These are phyloP conservation scores for Zelleria hepariella DNA, from an alignment of 2,888 invertebrate species.

Conservation along the genomic window DNA sequence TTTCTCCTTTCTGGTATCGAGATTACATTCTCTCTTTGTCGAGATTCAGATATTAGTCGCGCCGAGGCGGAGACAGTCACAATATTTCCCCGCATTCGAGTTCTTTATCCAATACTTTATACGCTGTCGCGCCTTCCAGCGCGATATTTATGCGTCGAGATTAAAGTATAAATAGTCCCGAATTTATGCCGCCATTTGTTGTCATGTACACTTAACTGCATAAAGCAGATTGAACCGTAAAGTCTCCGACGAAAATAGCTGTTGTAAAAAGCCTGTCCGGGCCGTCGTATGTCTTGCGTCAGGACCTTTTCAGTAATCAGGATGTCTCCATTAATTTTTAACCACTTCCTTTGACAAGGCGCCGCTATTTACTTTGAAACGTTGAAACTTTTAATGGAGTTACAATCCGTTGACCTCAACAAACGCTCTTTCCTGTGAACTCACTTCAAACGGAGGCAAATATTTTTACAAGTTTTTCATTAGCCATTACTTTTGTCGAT, in stretches of 20 bases:
- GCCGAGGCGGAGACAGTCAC: constrained; percentile 51
- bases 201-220: constrained; percentile 28
- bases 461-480: not conserved
- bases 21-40: constrained; percentile 47
- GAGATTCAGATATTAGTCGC: constrained; percentile 48
- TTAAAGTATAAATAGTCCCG: constrained; percentile 33
- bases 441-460: not conserved
- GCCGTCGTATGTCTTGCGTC: constrained; percentile 34
- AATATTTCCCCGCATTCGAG: constrained; percentile 47
- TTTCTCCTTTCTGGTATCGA: constrained; percentile 52
- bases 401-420: constrained; percentile 55
- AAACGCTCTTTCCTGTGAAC: constrained; percentile 17
- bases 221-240: constrained; percentile 34
- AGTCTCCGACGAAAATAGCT: constrained; percentile 41
- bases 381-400: constrained; percentile 67
- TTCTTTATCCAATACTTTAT: constrained; percentile 47
- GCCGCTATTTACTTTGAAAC: constrained; percentile 56
- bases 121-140: constrained; percentile 33
- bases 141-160: constrained; percentile 28
- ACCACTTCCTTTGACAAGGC: constrained; percentile 60
- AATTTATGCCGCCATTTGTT: constrained; percentile 23
- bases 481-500: not conserved
- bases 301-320: constrained; percentile 45
- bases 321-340: constrained; percentile 68
- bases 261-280: constrained; percentile 25